Conservation (phyloP, 2,888 invertebrate species). For the Petrophora chlorosata region DNA sequence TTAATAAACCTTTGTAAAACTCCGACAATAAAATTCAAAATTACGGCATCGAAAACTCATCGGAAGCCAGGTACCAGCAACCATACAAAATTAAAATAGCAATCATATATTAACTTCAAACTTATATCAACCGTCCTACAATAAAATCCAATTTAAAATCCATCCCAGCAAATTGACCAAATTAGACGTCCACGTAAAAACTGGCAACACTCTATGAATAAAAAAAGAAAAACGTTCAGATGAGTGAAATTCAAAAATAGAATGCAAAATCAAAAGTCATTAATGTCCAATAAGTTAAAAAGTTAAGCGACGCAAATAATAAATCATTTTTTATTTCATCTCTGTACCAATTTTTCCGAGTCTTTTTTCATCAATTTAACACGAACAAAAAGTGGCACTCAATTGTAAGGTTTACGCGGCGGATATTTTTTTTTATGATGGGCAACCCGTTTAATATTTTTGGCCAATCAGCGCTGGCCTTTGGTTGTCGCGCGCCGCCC, state of each 20-base stretch:
- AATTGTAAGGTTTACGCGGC: conserved; percentile 76
- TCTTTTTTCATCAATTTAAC: conserved; percentile 83
- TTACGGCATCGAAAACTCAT: conserved; percentile 18
- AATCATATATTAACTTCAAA: conserved; percentile 29
- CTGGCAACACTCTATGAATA: conserved; percentile 58
- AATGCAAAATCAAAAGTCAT: conserved; percentile 79
- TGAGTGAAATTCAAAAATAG: conserved; percentile 59
- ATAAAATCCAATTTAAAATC: conserved; percentile 44
- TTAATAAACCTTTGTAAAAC: conserved; percentile 5
- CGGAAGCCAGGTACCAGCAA: conserved; percentile 22
- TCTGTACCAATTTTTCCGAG: conserved; percentile 74
- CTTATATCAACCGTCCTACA: conserved; percentile 30
- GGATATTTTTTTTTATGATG: conserved; percentile 69
- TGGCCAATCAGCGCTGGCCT: conserved; percentile 63
- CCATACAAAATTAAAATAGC: conserved; percentile 34
- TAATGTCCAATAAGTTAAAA: conserved; percentile 82
- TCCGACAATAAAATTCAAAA: conserved; percentile 8
- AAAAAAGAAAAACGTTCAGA: conserved; percentile 48
- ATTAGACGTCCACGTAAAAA: conserved; percentile 50
- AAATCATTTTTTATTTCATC: conserved; percentile 82
- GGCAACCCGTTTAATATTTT: conserved; percentile 78
- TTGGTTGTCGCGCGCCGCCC: conserved; percentile 68
- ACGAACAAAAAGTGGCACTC: conserved; percentile 79
- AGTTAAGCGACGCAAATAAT: conserved; percentile 75
- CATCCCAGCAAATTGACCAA: conserved; percentile 45